Base-by-base conservation (phyloP, 2,797 vertebrate genomes). In the Etheostoma nigrum region DNA sequence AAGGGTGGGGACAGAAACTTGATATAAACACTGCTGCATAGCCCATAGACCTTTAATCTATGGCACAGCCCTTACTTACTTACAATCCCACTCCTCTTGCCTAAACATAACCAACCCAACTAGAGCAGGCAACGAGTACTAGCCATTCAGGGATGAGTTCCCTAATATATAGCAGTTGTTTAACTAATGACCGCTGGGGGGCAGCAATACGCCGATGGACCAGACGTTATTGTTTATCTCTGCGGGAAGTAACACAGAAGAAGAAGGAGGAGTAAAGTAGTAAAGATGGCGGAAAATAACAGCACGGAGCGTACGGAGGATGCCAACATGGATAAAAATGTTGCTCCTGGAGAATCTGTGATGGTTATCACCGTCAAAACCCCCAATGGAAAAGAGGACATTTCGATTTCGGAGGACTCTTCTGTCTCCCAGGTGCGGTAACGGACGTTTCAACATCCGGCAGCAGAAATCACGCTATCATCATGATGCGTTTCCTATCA, bases 281-380 rank as follows among this genome's bases (percentile, higher is more conserved):
- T 14, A 81, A 80, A 92, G 72, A 94, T 94, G 93, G 92, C 93
- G 87, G 92, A 93, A 62, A 89, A 88, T 25, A 89, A 88, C 78
- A 81, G 78, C 81, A 68, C 86, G 16, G 91, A 92, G 33, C 90
- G 10, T 0, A 36, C 91, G 61, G 90, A 84, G 73, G 90, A 91
- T 64, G 76, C 66, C 57, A 89, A 83, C 74, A 75, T 76, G 70
- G 88, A 91, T 53, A 74, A 85, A 79, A 89, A 88, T 44, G 86
- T 55, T 76, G 78, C 92, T 61, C 81, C 95, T 60, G 89, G 92
- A 45, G 94, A 93, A 74, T 91, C 93, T 79, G 88, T 94, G 19
- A 96, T 97, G 64, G 94, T 95, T 79, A 94, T 97, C 55, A 96
- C 93, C 49, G 95, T 97, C 63, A 97, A 96, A 92, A 97, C 96